These are phyloP conservation scores for Cryptophagus acutangulus DNA, from an alignment of 2,888 invertebrate genomes.

Conservation along the genomic window DNA sequence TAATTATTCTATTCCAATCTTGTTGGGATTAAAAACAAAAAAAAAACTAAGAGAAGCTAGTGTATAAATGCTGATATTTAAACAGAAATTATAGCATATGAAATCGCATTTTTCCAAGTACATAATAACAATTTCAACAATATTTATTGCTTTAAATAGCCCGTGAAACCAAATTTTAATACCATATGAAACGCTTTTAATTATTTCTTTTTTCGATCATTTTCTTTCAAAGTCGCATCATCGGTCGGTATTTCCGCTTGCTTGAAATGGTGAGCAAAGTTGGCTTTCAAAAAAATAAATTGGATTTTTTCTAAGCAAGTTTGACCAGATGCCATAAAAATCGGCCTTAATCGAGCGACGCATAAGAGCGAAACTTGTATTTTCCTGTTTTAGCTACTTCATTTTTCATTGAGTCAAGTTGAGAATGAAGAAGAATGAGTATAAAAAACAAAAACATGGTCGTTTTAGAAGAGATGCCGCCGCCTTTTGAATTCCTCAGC, in stretches of 20 bases:
- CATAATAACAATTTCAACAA: too few species aligned
- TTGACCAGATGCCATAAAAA: conserved; percentile 13
- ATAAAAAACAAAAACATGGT: conserved; percentile 17
- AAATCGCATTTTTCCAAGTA: conserved; percentile 12
- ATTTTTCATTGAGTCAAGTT: conserved; percentile 44
- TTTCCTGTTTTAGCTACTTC: conserved; percentile 41
- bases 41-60: too few species aligned
- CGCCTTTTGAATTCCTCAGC: conserved; percentile 19
- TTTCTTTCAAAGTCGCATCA: background rate
- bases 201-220: conserved; percentile 17
- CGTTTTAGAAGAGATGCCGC: conserved; percentile 19
- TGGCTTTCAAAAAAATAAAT: conserved; percentile 39
- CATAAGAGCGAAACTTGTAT: too few species aligned
- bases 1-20: too few species aligned
- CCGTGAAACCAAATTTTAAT: conserved; percentile 22
- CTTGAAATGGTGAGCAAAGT: conserved; percentile 10
- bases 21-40: too few species aligned
- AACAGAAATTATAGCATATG: too few species aligned
- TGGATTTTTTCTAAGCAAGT: conserved; percentile 40
- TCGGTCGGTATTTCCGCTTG: conserved; percentile 19
- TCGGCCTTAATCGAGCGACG: conserved; percentile 3
- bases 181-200: conserved; percentile 18
- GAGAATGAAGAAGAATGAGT: conserved; percentile 27
- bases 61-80: too few species aligned
- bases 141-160: background rate